phyloP scores from a whole-genome alignment of 2,113 vertebrate species.

The Artemisiospiza belli region DNA sequence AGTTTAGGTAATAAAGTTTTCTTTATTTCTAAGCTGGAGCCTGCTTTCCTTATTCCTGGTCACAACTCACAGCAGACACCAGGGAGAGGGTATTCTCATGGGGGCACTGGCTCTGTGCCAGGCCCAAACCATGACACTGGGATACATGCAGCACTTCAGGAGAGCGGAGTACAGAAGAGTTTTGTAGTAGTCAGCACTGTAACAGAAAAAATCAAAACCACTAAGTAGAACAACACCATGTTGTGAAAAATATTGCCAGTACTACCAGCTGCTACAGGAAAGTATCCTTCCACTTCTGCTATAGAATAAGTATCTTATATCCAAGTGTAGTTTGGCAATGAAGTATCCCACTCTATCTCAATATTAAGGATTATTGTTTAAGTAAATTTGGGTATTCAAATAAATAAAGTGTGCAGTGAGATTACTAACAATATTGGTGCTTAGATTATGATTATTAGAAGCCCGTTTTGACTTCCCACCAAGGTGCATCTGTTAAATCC shows the following conservation, averaged over 20 bases:
- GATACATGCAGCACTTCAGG: not conserved
- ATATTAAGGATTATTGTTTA: not conserved
- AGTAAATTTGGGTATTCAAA: not conserved
- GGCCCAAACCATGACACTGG: no score
- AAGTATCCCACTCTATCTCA: not conserved
- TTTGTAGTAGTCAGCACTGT: not conserved
- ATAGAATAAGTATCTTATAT: not conserved
- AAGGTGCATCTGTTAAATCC: not conserved
- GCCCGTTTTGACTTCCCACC: not conserved
- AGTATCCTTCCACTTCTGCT: not conserved
- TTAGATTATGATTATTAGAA: not conserved
- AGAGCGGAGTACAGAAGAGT: not conserved
- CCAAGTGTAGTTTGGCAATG: not conserved
- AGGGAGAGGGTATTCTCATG: no score
- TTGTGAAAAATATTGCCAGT: not conserved
- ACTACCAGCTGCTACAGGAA: not conserved
- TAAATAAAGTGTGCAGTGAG: not conserved
- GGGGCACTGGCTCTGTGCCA: no score
- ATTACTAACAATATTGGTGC: not conserved
- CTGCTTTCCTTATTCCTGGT: no score
- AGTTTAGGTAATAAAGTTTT: no score
- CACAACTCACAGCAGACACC: no score
- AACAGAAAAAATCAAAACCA: not conserved
- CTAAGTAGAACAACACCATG: not conserved
- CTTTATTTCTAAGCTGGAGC: no score